Evolutionary conservation across 2,797 vertebrate genomes (phyloP).

Genomic region (Pristis pectinata): DNA sequence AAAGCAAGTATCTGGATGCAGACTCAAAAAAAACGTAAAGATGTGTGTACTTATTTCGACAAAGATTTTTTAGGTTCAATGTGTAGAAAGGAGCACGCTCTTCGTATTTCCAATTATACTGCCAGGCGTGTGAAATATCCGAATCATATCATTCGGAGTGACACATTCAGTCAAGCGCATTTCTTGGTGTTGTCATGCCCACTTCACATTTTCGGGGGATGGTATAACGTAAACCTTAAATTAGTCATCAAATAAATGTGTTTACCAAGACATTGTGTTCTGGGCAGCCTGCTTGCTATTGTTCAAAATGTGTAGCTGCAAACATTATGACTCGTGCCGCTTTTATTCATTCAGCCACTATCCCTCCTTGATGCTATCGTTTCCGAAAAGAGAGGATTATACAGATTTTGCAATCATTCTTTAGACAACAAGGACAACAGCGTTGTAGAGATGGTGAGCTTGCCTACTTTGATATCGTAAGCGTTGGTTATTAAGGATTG

Average conservation of each 20-base stretch:
- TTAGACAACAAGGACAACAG: background rate
- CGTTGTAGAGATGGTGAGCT: background rate
- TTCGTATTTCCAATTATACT: background rate
- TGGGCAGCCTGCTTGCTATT: background rate
- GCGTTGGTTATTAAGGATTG: background rate
- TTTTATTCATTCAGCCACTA: background rate
- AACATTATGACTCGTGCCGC: background rate
- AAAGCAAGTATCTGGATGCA: background rate
- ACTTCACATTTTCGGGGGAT: background rate
- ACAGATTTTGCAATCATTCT: background rate
- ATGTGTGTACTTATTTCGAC: background rate
- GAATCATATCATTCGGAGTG: background rate
- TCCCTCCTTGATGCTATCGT: background rate
- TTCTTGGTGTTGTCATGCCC: background rate
- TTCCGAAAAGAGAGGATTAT: background rate
- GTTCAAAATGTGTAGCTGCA: background rate
- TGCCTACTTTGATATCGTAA: constrained; percentile 14
- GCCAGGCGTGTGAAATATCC: too few relatives aligned
- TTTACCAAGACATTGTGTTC: background rate
- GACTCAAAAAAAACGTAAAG: background rate
- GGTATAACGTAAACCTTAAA: background rate
- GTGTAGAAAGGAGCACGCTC: background rate
- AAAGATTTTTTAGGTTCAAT: background rate
- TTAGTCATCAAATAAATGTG: background rate
- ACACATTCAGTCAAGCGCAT: background rate